Evolutionary conservation across 2,113 vertebrate genomes (phyloP).

Genomic region (Campylorhamphus procurvoides): DNA sequence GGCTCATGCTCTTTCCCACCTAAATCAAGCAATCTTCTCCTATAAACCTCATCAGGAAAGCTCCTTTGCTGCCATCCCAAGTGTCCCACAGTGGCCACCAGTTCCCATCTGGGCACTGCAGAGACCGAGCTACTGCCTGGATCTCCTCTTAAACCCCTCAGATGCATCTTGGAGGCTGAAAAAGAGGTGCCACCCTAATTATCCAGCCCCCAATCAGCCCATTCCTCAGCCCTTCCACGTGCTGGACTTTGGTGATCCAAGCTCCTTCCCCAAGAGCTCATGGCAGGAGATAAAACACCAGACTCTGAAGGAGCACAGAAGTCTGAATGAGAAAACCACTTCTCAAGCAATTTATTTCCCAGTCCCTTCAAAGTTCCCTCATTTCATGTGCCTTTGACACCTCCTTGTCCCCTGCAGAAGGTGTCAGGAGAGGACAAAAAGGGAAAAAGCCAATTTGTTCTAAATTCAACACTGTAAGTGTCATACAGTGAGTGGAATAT

Average conservation of each 20-base stretch:
- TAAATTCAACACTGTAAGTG: not conserved
- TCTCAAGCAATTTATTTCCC: constrained; percentile 3
- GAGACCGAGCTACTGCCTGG: not conserved
- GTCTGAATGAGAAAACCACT: not conserved
- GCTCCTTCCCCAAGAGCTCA: not conserved
- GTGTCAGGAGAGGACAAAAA: not conserved
- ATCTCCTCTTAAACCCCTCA: not conserved
- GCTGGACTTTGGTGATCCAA: not conserved
- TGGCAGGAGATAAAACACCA: not conserved
- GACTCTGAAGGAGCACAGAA: not conserved
- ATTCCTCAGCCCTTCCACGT: not conserved
- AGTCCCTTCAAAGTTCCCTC: not conserved
- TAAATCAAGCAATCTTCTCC: not conserved
- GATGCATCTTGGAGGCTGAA: not conserved
- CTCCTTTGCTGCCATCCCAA: not conserved
- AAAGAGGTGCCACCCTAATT: not conserved
- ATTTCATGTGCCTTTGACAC: not conserved
- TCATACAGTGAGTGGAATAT: not conserved
- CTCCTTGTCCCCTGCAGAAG: not conserved
- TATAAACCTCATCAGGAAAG: not conserved
- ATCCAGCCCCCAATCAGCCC: not conserved
- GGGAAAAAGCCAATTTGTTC: not conserved
- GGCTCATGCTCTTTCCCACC: not conserved
- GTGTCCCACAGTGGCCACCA: not conserved
- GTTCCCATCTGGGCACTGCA: not conserved